Evolutionary conservation across 2,888 invertebrate genomes (phyloP).

Genomic region (Smittia sp.): DNA sequence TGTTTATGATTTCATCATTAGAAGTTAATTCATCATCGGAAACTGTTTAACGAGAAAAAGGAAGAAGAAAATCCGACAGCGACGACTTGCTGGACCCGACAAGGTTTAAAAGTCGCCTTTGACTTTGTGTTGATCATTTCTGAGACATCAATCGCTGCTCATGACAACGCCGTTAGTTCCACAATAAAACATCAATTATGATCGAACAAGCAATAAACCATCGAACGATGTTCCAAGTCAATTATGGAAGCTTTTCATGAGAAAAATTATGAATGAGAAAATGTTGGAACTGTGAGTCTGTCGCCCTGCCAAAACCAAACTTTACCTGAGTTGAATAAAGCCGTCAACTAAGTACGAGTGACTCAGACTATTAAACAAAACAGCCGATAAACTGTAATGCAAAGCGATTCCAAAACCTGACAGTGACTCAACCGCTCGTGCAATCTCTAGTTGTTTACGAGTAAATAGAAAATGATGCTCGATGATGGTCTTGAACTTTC

Average conservation of each 20-base stretch:
- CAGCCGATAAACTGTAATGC: no score
- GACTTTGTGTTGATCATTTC: conserved; percentile 36
- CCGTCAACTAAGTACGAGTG: no score
- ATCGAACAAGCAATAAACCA: conserved; percentile 9
- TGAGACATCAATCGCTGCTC: conserved; percentile 4
- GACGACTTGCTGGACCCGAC: background rate
- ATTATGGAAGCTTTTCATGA: conserved; percentile 12
- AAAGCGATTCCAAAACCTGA: no score
- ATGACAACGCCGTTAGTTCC: conserved; percentile 21
- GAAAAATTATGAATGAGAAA: background rate
- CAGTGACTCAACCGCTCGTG: no score
- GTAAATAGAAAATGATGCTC: background rate
- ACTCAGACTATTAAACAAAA: no score
- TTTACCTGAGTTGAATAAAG: no score
- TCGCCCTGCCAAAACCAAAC: no score
- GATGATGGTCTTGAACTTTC: conserved; percentile 11
- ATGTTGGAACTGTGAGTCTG: background rate
- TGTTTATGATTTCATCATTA: conserved; percentile 21
- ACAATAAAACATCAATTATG: conserved; percentile 26
- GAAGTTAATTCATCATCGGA: background rate
- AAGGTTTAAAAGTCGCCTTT: conserved; percentile 4
- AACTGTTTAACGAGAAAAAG: background rate
- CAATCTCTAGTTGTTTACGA: no score
- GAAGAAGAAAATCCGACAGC: conserved; percentile 20
- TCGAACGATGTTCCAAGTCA: conserved; percentile 8